A percentile compares a stretch with the other conserved stretches of the same genome.
Evolutionary conservation across 2,888 invertebrate genomes (phyloP).

Genomic region (Epistrophe grossulariae): DNA sequence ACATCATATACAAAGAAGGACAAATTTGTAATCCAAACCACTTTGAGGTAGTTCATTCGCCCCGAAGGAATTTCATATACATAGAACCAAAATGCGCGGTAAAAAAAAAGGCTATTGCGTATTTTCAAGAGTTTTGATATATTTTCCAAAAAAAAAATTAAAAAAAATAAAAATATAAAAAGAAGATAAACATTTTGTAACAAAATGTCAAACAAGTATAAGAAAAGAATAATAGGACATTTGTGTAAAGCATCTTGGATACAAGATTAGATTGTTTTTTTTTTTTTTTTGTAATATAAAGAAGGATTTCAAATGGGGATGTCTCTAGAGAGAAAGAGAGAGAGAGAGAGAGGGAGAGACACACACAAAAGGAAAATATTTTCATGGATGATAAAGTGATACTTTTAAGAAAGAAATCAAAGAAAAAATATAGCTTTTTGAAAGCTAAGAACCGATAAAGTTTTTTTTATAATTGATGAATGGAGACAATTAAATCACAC

Average conservation of each 20-base stretch:
- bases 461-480: not conserved
- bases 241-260: conserved; percentile 1
- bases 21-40: conserved; percentile 47
- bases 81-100: not conserved
- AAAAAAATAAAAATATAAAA: not conserved
- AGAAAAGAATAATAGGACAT: not conserved
- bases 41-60: conserved; percentile 60
- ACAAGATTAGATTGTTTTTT: conserved; percentile 6
- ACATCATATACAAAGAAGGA: not conserved
- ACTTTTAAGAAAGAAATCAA: not conserved
- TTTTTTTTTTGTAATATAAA: not conserved
- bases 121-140: conserved; percentile 11
- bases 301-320: not conserved
- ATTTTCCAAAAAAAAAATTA: not conserved
- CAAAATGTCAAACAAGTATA: conserved; percentile 34
- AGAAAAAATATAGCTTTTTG: not conserved
- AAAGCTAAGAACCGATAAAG: not conserved
- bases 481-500: not conserved
- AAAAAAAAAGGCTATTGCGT: conserved; percentile 25
- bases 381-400: conserved; percentile 13
- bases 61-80: conserved; percentile 6
- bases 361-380: not conserved
- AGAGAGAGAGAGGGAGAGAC: not conserved
- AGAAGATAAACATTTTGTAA: conserved; percentile 15
- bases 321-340: not conserved